Base-by-base conservation (phyloP, 92 coral and sea anemone species). In the Palythoa caribaeorum region DNA sequence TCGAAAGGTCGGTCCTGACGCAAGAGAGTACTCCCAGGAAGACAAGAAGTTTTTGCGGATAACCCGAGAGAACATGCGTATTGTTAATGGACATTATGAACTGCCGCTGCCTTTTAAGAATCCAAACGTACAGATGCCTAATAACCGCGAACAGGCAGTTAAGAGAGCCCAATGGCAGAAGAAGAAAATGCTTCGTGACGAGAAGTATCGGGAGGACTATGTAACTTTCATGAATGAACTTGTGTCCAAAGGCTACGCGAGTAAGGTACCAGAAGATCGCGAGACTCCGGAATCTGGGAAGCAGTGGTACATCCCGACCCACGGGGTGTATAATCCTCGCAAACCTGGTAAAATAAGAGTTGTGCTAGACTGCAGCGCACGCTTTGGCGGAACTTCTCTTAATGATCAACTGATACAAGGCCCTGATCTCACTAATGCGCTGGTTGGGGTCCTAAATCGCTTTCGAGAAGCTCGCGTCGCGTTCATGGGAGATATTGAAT, bases 321-420 rank as follows among this genome's bases (percentile, higher is more conserved):
- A 90, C 55, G 87, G 89, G 38, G 68, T 90, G 54, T 90, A 90
- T 38, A 89, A 90, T 50, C 89, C 92, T 1, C 52, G 70, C 3
- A 90, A 84, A 39, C 92, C 94, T 4, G 83, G 37, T 5, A 85
- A 89, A 50, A 85, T 88, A 76, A 51, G 93, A 73, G 91, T 92
- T 0, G 93, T 92, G 9, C 90, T 92, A 63, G 93, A 92, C 78
- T 92, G 93, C 76, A 90, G 93, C 11, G 89, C 87, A 8, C 88
- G 79, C 77, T 73, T 55, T 17, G 77, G 66, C 53, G 90, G 90
- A 44, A 79, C 78, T 21, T 86, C 93, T 40, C 83, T 90, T 20
- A 87, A 90, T 62, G 90, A 90, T 73, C 51, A 74, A 72, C 79
- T 89, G 12, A 55, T 89, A 66, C 84, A 89, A 75, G 92, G 88